These are phyloP conservation scores for Bombus sibiricus DNA, from an alignment of 1,140 invertebrate species.

Conservation along the genomic window DNA sequence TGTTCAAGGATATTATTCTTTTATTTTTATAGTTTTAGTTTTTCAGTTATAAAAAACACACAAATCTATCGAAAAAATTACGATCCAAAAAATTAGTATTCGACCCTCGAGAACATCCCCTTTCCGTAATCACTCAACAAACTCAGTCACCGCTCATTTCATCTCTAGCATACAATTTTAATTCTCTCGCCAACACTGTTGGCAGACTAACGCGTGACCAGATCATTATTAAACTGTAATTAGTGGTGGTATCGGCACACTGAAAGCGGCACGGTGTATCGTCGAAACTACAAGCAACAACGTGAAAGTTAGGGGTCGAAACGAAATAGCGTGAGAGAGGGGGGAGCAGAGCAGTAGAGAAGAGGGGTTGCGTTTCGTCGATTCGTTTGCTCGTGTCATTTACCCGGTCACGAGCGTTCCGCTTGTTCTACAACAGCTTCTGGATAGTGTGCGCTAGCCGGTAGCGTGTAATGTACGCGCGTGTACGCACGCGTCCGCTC, in stretches of 20 bases:
- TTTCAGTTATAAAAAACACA: background rate
- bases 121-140: background rate
- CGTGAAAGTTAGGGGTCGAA: conserved; percentile 20
- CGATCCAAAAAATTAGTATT: background rate
- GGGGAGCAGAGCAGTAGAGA: background rate
- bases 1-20: no score
- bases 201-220: background rate
- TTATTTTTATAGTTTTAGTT: background rate
- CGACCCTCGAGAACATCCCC: background rate
- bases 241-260: conserved; percentile 4
- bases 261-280: background rate
- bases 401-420: conserved; percentile 22
- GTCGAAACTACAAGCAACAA: conserved; percentile 4
- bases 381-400: conserved; percentile 29
- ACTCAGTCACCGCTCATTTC: background rate
- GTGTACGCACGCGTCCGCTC: conserved; percentile 19
- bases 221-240: conserved; percentile 37
- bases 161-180: background rate
- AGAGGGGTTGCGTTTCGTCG: conserved; percentile 13
- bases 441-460: background rate
- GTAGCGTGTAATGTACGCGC: background rate
- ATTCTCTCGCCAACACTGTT: background rate
- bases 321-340: no score
- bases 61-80: background rate
- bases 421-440: conserved; percentile 45